phyloP scores from a whole-genome alignment of 2,888 invertebrate species.

The Salticus scenicus region DNA sequence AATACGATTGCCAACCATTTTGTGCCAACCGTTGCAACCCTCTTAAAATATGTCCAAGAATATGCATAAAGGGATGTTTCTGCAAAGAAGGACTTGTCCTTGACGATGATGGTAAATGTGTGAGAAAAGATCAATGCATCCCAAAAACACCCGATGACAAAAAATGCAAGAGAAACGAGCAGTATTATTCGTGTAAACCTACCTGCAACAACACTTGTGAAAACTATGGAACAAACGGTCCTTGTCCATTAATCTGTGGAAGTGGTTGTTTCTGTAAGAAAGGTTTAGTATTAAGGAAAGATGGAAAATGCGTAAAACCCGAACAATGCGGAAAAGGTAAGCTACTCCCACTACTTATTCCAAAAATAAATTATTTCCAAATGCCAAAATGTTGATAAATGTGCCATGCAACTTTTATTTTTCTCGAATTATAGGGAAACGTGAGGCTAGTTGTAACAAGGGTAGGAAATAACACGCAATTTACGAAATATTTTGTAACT shows the following conservation, averaged over 20 bases:
- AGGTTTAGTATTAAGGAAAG: constrained; percentile 29
- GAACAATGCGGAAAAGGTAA: neutral
- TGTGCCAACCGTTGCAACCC: neutral
- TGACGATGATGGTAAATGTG: constrained; percentile 25
- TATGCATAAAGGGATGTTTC: neutral
- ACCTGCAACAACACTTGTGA: constrained; percentile 14
- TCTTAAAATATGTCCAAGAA: neutral
- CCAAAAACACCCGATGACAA: too few relatives aligned
- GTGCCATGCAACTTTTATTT: too few relatives aligned
- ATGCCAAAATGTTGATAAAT: too few relatives aligned
- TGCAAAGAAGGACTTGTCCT: neutral
- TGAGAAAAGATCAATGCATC: neutral
- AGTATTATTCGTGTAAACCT: neutral
- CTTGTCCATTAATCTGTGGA: neutral
- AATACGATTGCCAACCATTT: neutral
- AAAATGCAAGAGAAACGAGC: neutral
- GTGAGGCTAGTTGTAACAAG: too few relatives aligned
- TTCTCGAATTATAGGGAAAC: too few relatives aligned
- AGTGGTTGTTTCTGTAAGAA: constrained; percentile 44
- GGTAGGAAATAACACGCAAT: too few relatives aligned
- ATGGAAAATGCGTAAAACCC: constrained; percentile 32
- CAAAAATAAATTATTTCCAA: too few relatives aligned
- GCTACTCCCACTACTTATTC: too few relatives aligned
- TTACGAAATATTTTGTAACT: too few relatives aligned
- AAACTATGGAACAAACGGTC: neutral